Evolutionary conservation across 2,888 invertebrate genomes (phyloP).

Genomic region (Ophioninae sp.): DNA sequence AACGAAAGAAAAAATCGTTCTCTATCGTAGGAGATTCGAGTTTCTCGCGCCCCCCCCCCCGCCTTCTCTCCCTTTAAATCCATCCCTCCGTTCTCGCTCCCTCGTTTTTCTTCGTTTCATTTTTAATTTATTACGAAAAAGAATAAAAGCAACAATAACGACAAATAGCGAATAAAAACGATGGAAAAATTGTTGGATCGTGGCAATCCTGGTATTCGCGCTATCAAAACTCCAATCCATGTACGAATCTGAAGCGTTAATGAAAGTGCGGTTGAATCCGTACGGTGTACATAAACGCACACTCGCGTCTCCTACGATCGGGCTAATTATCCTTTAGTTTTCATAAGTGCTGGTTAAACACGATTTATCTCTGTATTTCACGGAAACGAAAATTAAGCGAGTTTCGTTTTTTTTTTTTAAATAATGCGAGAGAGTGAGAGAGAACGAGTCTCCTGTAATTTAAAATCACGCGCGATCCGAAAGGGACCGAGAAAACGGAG

Average conservation of each 20-base stretch:
- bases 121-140: constrained; percentile 38
- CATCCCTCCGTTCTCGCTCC: too few relatives aligned
- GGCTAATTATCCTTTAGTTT: constrained; percentile 39
- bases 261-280: constrained; percentile 15
- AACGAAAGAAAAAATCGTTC: neutral
- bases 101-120: constrained; percentile 22
- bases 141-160: neutral
- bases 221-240: constrained; percentile 46
- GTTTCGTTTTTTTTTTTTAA: neutral
- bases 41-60: constrained; percentile 19
- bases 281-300: constrained; percentile 52
- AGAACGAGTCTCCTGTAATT: constrained; percentile 17
- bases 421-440: neutral
- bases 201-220: too few relatives aligned
- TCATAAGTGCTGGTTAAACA: constrained; percentile 16
- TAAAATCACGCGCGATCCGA: neutral
- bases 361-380: constrained; percentile 20
- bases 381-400: neutral
- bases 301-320: constrained; percentile 43
- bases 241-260: constrained; percentile 1
- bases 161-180: neutral
- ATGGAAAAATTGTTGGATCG: too few relatives aligned
- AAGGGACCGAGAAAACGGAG: constrained; percentile 36
- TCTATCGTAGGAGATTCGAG: constrained; percentile 29
- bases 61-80: neutral